Evolutionary conservation across 1,140 invertebrate species (phyloP).

Genomic region (Pseudobourletiella spinata): DNA sequence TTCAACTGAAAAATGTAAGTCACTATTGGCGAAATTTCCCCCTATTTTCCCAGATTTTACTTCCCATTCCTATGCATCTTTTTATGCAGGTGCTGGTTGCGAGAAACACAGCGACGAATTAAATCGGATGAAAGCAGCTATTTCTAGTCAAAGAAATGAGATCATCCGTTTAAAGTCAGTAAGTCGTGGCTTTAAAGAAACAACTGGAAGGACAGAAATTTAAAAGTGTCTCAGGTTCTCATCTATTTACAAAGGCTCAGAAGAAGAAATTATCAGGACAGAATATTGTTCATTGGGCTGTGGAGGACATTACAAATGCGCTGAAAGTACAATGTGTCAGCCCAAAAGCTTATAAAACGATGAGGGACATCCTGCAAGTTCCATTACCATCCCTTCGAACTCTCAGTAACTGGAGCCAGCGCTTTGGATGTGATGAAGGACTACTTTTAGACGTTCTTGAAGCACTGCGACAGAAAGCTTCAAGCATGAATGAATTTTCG

Average conservation of each 20-base stretch:
- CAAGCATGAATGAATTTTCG: background rate
- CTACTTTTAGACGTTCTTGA: conserved; percentile 11
- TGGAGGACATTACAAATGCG: background rate
- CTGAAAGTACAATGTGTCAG: conserved; percentile 1
- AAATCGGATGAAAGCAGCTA: conserved; percentile 33
- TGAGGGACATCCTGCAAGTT: background rate
- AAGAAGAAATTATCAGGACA: background rate
- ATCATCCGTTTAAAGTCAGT: conserved; percentile 24
- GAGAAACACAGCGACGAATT: too few species aligned
- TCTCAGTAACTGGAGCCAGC: background rate
- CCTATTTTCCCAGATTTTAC: too few species aligned
- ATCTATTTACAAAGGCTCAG: background rate
- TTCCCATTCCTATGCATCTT: too few species aligned
- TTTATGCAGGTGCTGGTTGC: too few species aligned
- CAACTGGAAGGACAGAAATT: background rate
- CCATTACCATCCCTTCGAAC: conserved; percentile 6
- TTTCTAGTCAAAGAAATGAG: conserved; percentile 26
- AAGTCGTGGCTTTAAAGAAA: background rate
- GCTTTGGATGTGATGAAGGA: conserved; percentile 2
- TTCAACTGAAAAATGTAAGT: too few species aligned
- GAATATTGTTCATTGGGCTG: background rate
- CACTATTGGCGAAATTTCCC: background rate
- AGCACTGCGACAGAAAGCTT: background rate
- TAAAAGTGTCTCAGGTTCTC: background rate
- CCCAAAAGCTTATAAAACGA: conserved; percentile 4